Conservation (phyloP, 2,888 invertebrate genomes). For the Myathropa florea region DNA sequence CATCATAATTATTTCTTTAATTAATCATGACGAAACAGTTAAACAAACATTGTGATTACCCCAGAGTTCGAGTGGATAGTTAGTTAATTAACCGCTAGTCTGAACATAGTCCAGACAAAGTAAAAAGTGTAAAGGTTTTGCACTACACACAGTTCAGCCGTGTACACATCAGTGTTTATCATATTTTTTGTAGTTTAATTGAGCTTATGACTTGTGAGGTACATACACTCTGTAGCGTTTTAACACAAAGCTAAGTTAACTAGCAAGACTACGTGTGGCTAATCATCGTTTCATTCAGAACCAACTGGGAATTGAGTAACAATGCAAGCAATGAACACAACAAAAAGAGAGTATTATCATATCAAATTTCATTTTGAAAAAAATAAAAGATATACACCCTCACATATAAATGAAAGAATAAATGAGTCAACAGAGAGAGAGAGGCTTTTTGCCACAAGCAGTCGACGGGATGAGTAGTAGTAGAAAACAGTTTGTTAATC, state of each 20-base stretch:
- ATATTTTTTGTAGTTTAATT: slow-evolving; percentile 33
- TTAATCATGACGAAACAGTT: neutral
- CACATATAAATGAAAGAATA: neutral
- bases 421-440: neutral
- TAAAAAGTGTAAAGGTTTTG: slow-evolving; percentile 20
- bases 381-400: neutral
- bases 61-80: neutral
- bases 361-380: slow-evolving; percentile 27
- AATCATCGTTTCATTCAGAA: slow-evolving; percentile 56
- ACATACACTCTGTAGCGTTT: neutral
- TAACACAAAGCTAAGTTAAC: slow-evolving; percentile 15
- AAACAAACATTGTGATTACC: slow-evolving; percentile 14
- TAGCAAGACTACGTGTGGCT: slow-evolving; percentile 34
- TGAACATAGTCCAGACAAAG: neutral
- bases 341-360: slow-evolving; percentile 56
- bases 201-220: slow-evolving; percentile 23
- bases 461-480: slow-evolving; percentile 7
- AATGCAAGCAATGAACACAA: slow-evolving; percentile 57
- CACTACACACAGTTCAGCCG: slow-evolving; percentile 8
- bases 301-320: slow-evolving; percentile 49
- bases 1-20: slow-evolving; percentile 5
- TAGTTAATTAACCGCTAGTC: too few relatives aligned
- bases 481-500: slow-evolving; percentile 33
- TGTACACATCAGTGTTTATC: neutral
- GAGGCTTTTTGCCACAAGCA: neutral